phyloP scores from a whole-genome alignment of 2,888 invertebrate genomes.

The Eupithecia exiguata region DNA sequence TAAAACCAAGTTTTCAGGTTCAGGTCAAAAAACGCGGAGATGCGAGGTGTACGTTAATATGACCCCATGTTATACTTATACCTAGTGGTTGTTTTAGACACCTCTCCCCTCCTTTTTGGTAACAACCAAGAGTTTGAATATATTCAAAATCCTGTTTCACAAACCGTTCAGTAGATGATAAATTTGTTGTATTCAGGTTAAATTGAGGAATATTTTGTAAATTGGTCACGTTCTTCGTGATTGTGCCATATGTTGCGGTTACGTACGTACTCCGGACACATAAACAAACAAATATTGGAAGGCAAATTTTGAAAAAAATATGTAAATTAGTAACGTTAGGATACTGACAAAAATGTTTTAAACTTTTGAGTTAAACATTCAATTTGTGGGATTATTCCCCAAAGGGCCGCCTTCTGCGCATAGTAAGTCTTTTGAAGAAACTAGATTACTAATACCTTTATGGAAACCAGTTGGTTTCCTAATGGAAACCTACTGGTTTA shows the following conservation, averaged over 20 bases:
- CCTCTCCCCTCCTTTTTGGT: too few species aligned
- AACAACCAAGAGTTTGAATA: neutral
- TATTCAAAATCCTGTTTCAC: neutral
- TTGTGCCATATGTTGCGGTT: constrained; percentile 39
- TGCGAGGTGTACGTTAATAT: too few species aligned
- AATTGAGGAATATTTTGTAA: constrained; percentile 40
- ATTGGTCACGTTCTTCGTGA: constrained; percentile 44
- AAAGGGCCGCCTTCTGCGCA: neutral
- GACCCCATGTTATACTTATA: too few species aligned
- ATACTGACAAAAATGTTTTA: neutral
- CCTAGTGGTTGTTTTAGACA: too few species aligned
- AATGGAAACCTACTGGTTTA: too few species aligned
- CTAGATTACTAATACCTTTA: too few species aligned
- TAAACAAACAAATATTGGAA: neutral
- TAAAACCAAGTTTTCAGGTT: neutral
- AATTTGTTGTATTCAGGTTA: constrained; percentile 35
- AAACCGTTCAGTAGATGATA: constrained; percentile 4
- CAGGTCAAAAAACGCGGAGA: too few species aligned
- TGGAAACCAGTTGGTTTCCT: too few species aligned
- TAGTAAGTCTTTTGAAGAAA: neutral
- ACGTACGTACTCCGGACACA: neutral
- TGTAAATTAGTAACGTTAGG: neutral
- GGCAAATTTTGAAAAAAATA: neutral
- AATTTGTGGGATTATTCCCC: neutral
- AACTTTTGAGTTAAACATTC: neutral